Percentiles rank a stretch among this genome's conserved stretches.
phyloP scores from a whole-genome alignment of 2,113 vertebrate genomes.

The Cyanistes caeruleus region DNA sequence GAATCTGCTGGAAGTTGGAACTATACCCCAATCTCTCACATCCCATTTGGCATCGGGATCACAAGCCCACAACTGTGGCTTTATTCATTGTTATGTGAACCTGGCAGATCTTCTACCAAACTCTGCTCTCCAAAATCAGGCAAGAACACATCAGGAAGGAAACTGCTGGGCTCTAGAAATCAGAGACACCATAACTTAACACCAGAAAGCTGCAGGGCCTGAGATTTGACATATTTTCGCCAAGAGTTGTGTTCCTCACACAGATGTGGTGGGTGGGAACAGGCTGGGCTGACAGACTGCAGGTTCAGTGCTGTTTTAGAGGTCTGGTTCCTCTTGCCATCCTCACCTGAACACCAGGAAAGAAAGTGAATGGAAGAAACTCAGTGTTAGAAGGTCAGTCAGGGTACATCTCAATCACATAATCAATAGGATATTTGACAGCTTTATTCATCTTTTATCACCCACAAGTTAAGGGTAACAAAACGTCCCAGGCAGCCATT shows the following conservation, averaged over 20 bases:
- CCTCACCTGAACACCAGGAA: not conserved
- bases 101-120: not conserved
- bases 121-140: not conserved
- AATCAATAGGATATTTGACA: constrained; percentile 45
- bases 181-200: not conserved
- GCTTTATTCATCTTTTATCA: constrained; percentile 56
- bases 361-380: not conserved
- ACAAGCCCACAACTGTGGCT: not conserved
- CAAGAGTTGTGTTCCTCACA: not conserved
- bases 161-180: not conserved
- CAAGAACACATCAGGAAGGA: not conserved
- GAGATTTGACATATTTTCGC: not conserved
- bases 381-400: not conserved
- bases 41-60: not conserved
- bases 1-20: not conserved
- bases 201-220: not conserved
- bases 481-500: constrained; percentile 8
- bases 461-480: not conserved
- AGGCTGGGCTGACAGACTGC: not conserved
- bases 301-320: not conserved
- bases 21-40: not conserved
- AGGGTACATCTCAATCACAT: not conserved
- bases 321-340: not conserved
- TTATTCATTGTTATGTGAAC: not conserved
- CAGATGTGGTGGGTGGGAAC: not conserved